These are phyloP conservation scores for Ia io DNA, from an alignment of 2,113 vertebrate species.

Conservation along the genomic window DNA sequence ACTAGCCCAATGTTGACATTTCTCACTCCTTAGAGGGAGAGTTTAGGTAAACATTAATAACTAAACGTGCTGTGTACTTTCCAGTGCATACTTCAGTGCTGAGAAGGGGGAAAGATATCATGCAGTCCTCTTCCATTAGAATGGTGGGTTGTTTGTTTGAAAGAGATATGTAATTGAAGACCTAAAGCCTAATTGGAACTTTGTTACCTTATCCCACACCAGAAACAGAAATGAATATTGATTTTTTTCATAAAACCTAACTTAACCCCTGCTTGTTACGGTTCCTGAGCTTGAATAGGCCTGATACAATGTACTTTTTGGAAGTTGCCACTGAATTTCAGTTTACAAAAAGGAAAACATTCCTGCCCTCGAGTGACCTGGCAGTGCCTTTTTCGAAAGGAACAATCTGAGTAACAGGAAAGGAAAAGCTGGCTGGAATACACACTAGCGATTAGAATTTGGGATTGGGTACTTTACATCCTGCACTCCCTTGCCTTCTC, in stretches of 20 bases:
- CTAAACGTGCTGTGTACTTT: neutral
- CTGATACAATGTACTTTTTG: neutral
- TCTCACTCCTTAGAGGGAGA: constrained; percentile 26
- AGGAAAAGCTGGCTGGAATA: neutral
- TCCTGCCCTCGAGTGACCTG: neutral
- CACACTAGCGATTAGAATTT: neutral
- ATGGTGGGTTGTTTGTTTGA: neutral
- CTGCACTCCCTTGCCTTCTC: neutral
- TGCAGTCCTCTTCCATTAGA: neutral
- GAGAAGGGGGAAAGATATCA: neutral
- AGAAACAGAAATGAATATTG: neutral
- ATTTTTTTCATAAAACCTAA: neutral
- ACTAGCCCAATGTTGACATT: neutral
- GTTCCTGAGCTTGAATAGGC: neutral
- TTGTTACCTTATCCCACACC: neutral
- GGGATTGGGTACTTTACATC: neutral
- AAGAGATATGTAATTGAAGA: neutral
- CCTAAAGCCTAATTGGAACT: neutral
- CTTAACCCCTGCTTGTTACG: neutral
- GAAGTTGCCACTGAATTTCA: constrained; percentile 39
- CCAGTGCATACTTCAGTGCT: neutral
- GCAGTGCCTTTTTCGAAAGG: neutral
- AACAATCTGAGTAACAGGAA: neutral
- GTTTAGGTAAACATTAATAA: constrained; percentile 53
- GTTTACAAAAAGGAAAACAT: neutral